Conservation (phyloP, 2,888 invertebrate genomes). For the Timema cristinae region DNA sequence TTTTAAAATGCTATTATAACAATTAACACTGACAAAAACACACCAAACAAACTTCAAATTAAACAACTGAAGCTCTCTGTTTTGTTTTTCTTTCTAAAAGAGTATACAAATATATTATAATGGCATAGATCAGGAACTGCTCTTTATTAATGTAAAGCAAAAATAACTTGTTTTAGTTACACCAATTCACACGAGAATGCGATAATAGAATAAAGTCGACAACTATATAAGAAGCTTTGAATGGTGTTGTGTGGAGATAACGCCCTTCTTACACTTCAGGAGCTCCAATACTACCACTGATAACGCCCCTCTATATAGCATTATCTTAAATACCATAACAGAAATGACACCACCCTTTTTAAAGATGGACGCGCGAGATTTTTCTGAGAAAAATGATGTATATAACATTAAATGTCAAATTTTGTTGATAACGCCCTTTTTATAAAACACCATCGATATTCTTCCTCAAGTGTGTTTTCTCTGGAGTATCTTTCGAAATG, state of each 20-base stretch:
- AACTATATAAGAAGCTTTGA: too few relatives aligned
- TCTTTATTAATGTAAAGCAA: background rate
- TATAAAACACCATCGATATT: too few relatives aligned
- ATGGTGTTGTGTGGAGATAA: background rate
- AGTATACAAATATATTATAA: background rate
- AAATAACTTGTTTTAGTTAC: too few relatives aligned
- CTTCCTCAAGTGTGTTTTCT: too few relatives aligned
- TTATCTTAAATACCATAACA: background rate
- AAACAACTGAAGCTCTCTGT: too few relatives aligned
- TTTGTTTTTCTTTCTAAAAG: background rate
- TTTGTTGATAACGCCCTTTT: conserved; percentile 9
- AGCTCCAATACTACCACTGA: background rate
- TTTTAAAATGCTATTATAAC: background rate
- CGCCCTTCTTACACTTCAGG: background rate
- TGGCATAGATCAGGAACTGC: background rate
- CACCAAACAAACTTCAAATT: background rate
- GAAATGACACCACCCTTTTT: background rate
- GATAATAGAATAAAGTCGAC: too few relatives aligned
- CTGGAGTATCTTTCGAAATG: too few relatives aligned
- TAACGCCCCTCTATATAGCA: background rate
- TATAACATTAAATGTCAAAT: background rate
- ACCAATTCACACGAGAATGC: too few relatives aligned
- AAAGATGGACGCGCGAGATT: background rate
- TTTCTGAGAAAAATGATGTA: background rate
- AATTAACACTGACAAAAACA: background rate